Conservation (phyloP, 2,113 vertebrate species). For the Oryctolagus cuniculus region DNA sequence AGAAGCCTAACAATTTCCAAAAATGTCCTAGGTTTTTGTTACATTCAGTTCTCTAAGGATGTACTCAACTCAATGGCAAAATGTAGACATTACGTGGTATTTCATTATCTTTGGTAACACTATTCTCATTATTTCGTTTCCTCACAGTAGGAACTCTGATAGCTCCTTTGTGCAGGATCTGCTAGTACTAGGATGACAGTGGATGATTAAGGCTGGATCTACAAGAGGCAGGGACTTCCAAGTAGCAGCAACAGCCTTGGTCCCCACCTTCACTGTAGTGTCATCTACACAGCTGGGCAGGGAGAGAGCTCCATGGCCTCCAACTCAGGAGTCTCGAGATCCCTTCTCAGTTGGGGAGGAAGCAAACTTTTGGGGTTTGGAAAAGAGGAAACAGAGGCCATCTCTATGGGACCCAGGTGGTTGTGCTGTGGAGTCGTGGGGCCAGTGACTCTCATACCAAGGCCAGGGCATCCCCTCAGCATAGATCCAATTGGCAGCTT, state of each 20-base stretch:
- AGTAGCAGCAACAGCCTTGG: neutral
- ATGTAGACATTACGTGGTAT: slow-evolving; percentile 82
- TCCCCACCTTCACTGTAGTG: neutral
- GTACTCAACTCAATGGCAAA: slow-evolving; percentile 81
- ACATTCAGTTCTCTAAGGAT: slow-evolving; percentile 87
- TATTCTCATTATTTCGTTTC: slow-evolving; percentile 80
- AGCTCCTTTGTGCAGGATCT: slow-evolving; percentile 84
- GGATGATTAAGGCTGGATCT: slow-evolving; percentile 83
- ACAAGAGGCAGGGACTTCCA: slow-evolving; percentile 58
- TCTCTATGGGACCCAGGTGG: neutral
- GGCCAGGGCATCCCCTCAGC: neutral
- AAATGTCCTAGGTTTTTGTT: slow-evolving; percentile 82
- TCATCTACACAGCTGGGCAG: neutral
- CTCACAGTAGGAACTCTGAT: slow-evolving; percentile 82
- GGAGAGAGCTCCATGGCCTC: neutral
- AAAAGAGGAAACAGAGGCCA: slow-evolving; percentile 6
- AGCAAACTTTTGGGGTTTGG: neutral
- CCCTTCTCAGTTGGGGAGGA: neutral
- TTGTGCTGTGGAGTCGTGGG: neutral
- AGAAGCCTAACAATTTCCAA: slow-evolving; percentile 85
- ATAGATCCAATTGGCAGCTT: slow-evolving; percentile 67
- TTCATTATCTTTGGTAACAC: slow-evolving; percentile 89
- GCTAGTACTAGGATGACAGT: slow-evolving; percentile 82
- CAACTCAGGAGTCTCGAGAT: neutral
- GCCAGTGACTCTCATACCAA: neutral